These are phyloP conservation scores for Linyphia triangularis DNA, from an alignment of 2,888 invertebrate genomes.

Conservation along the genomic window DNA sequence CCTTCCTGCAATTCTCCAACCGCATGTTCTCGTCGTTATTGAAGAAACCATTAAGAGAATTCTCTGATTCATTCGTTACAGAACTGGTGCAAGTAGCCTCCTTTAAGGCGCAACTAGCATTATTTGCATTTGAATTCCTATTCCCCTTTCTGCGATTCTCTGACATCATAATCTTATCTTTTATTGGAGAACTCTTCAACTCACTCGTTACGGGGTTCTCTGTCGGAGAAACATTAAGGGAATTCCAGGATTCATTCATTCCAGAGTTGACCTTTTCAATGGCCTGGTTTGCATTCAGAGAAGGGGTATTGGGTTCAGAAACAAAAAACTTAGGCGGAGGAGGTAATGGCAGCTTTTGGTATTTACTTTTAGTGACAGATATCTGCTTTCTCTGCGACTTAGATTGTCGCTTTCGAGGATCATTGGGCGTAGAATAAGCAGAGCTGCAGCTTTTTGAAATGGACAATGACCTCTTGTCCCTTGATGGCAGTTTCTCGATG, in stretches of 20 bases:
- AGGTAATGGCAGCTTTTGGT: conserved; percentile 29
- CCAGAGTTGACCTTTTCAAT: conserved; percentile 20
- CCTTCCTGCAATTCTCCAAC: too few relatives aligned
- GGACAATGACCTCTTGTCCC: neutral
- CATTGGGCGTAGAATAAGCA: neutral
- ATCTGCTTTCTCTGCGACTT: neutral
- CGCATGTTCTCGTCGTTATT: too few relatives aligned
- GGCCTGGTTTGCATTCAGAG: conserved; percentile 2
- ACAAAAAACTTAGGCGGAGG: conserved; percentile 54
- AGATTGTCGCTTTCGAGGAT: neutral
- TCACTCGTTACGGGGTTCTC: too few relatives aligned
- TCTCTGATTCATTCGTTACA: too few relatives aligned
- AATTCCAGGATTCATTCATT: neutral
- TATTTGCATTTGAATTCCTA: too few relatives aligned
- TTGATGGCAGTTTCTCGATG: neutral
- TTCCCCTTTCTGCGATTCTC: too few relatives aligned
- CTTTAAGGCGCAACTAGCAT: too few relatives aligned
- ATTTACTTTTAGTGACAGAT: neutral
- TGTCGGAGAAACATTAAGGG: neutral
- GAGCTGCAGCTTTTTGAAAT: conserved; percentile 24
- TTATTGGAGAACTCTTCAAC: too few relatives aligned
- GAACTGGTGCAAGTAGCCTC: too few relatives aligned
- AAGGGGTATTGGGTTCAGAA: neutral
- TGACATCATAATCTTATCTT: too few relatives aligned
- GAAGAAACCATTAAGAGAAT: too few relatives aligned